phyloP scores from a whole-genome alignment of 2,888 invertebrate species.

The Leptarthrus brevirostris region DNA sequence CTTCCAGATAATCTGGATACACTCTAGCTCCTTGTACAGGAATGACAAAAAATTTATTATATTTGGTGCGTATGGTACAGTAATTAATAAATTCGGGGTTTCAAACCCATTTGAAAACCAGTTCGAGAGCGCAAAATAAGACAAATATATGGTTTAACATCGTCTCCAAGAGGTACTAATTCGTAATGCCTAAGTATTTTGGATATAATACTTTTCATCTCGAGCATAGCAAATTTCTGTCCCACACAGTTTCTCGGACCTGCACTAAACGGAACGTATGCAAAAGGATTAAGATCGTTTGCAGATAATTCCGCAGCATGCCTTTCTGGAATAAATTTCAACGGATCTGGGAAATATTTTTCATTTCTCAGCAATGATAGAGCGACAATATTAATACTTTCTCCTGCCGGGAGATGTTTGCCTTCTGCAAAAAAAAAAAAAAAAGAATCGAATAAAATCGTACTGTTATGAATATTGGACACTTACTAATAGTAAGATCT shows the following conservation, averaged over 20 bases:
- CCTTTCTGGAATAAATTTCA: conserved; percentile 62
- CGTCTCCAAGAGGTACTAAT: conserved; percentile 60
- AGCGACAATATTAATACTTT: conserved; percentile 61
- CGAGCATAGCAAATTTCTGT: conserved; percentile 64
- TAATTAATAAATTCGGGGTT: conserved; percentile 55
- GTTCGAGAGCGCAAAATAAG: conserved; percentile 61
- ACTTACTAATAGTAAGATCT: conserved; percentile 70
- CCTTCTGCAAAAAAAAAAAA: conserved; percentile 55
- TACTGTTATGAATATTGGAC: too few species aligned
- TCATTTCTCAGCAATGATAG: conserved; percentile 62
- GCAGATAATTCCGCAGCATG: conserved; percentile 66
- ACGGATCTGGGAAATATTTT: conserved; percentile 59
- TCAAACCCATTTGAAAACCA: conserved; percentile 60
- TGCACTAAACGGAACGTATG: conserved; percentile 64
- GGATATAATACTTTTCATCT: conserved; percentile 62
- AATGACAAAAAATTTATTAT: too few species aligned
- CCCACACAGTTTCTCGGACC: conserved; percentile 65
- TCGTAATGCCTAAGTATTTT: conserved; percentile 61
- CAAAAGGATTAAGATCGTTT: conserved; percentile 56
- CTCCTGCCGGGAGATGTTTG: conserved; percentile 59
- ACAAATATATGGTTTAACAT: conserved; percentile 58
- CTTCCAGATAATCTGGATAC: too few species aligned
- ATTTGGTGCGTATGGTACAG: too few species aligned
- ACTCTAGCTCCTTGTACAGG: too few species aligned
- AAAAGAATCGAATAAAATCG: conserved; percentile 58